Base-by-base conservation (phyloP, 2,797 vertebrate genomes). In the Brachymystax lenok region DNA sequence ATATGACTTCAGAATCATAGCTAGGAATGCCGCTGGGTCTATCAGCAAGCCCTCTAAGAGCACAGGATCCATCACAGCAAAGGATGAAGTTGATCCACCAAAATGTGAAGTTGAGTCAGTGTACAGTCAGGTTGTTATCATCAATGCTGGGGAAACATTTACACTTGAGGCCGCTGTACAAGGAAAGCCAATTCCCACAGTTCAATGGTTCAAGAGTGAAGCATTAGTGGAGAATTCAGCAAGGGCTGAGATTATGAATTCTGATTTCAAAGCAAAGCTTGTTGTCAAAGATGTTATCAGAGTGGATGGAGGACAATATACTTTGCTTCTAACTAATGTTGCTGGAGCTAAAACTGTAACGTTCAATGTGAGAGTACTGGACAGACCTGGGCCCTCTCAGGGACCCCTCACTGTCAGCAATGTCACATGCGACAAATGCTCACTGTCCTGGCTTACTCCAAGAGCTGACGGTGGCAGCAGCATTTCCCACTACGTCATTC, bases 1-100 rank as follows among this genome's bases (percentile, higher is more conserved):
- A 93, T 99, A 99, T 27, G 98, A 99, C 87, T 99, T 99, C 88
- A 97, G 98, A 94, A 93, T 99, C 69, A 96, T 99, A 91, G 98
- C 98, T 84, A 98, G 92, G 90, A 99, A 99, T 88, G 97, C 96
- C 86, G 97, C 97, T 84, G 98, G 98, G 86, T 88, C 95, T 76
- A 56, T 98, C 81, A 99, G 98, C 88, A 98, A 96, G 83, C 97
- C 98, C 50, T 99, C 98, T 87, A 95, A 97, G 69, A 97, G 95
- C 87, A 99, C 98, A 75, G 98, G 98, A 83, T 93, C 97, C 73
- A 96, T 99, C 87, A 98, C 96, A 84, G 98, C 98, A 78, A 98
- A 94, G 70, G 98, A 99, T 89, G 98, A 99, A 93, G 96, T 99
- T 86, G 97, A 99, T 74, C 93, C 96, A 82, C 98, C 98, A 75